A percentile compares a stretch with the other conserved stretches of the same genome.
Conservation (phyloP, 2,797 vertebrate species). For the Eutrigla gurnardus region DNA sequence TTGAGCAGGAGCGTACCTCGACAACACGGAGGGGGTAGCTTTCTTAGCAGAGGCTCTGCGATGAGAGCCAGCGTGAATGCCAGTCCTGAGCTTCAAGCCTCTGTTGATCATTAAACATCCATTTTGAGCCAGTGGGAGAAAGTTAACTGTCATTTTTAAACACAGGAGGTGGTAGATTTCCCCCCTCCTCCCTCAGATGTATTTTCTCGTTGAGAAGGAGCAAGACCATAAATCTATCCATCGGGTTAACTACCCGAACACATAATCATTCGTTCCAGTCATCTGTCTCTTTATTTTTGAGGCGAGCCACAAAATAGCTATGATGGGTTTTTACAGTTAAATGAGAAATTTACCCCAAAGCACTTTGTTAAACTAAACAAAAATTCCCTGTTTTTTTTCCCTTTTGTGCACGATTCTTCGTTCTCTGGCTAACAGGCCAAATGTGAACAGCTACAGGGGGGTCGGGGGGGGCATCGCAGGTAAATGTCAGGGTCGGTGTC, state of each 20-base stretch:
- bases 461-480: slow-evolving; percentile 6
- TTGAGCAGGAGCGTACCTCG: slow-evolving; percentile 54
- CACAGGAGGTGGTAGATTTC: slow-evolving; percentile 68
- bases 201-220: slow-evolving; percentile 51
- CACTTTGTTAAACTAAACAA: slow-evolving; percentile 66
- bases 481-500: slow-evolving; percentile 63
- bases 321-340: slow-evolving; percentile 52
- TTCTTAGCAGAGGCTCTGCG: slow-evolving; percentile 49
- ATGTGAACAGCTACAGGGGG: slow-evolving; percentile 25
- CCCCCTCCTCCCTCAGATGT: slow-evolving; percentile 34
- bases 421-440: slow-evolving; percentile 14
- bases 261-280: slow-evolving; percentile 71
- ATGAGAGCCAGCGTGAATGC: slow-evolving; percentile 67
- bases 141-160: slow-evolving; percentile 82
- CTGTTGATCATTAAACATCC: slow-evolving; percentile 84
- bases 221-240: slow-evolving; percentile 59
- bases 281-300: slow-evolving; percentile 69
- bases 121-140: slow-evolving; percentile 82
- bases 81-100: slow-evolving; percentile 67
- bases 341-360: slow-evolving; percentile 57
- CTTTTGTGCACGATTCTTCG: slow-evolving; percentile 31
- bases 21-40: slow-evolving; percentile 58
- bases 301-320: slow-evolving; percentile 57
- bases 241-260: slow-evolving; percentile 67
- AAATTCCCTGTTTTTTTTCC: slow-evolving; percentile 43